A percentile compares a stretch with the other conserved stretches of the same genome.
Evolutionary conservation across 2,888 invertebrate species (phyloP).

Genomic region (Folsomia candida): DNA sequence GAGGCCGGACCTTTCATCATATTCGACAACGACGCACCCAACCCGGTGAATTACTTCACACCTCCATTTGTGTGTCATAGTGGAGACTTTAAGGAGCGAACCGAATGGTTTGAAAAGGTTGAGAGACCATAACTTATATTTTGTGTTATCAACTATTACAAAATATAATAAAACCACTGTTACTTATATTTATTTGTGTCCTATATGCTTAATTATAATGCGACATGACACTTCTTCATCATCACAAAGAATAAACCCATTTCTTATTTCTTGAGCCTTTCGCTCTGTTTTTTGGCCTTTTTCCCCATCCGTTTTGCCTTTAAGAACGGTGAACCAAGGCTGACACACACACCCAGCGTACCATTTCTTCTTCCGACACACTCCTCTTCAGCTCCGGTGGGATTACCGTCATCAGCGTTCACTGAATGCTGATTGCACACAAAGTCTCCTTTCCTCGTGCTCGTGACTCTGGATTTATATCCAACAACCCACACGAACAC

Average conservation of each 20-base stretch:
- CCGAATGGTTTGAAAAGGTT: no score
- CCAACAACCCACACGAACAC: neutral
- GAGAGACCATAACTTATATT: no score
- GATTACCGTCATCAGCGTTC: neutral
- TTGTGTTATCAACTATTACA: no score
- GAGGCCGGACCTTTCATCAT: no score
- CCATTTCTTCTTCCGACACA: slow-evolving; percentile 20
- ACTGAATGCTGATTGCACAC: neutral
- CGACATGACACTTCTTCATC: slow-evolving; percentile 44
- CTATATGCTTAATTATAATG: no score
- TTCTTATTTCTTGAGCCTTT: slow-evolving; percentile 9
- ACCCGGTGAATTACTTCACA: no score
- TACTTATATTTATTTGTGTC: no score
- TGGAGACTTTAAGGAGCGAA: no score
- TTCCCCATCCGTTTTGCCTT: neutral
- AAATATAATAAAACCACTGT: no score
- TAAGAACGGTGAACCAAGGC: neutral
- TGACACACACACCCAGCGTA: slow-evolving; percentile 11
- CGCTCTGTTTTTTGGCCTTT: neutral
- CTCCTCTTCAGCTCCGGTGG: neutral
- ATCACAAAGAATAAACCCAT: slow-evolving; percentile 26
- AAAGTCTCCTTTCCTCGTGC: neutral
- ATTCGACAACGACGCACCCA: no score
- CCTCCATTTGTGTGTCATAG: no score
- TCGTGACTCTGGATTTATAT: neutral